Percentiles rank a stretch among this genome's conserved stretches.
Conservation (phyloP, 2,113 vertebrate genomes). For the Hippocampus comes region DNA sequence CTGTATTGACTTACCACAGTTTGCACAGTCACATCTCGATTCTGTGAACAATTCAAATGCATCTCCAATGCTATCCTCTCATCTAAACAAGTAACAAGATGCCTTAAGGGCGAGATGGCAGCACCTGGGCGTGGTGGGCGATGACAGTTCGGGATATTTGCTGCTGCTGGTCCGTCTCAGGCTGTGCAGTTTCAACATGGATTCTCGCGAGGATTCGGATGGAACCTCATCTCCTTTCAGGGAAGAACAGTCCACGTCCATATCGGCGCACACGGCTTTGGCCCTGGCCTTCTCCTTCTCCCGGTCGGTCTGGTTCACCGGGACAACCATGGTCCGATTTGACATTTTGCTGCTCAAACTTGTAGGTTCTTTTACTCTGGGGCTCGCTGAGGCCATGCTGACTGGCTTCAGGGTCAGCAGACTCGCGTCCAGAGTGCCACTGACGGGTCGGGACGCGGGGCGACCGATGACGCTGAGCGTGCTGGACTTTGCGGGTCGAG, state of each 20-base stretch:
- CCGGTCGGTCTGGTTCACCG: constrained; percentile 92
- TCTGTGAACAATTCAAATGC: background rate
- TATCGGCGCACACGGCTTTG: constrained; percentile 85
- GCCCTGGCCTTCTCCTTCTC: constrained; percentile 94
- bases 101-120: constrained; percentile 9
- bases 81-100: background rate
- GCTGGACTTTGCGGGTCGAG: constrained; percentile 92
- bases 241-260: constrained; percentile 77
- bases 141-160: constrained; percentile 84
- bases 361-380: constrained; percentile 79
- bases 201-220: constrained; percentile 76
- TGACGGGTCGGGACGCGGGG: constrained; percentile 72
- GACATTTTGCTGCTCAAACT: constrained; percentile 53
- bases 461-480: constrained; percentile 88
- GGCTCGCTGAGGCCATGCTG: constrained; percentile 50
- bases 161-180: constrained; percentile 73
- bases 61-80: background rate
- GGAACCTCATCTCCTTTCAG: constrained; percentile 59
- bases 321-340: constrained; percentile 70
- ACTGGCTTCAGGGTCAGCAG: constrained; percentile 83
- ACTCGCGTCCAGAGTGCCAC: constrained; percentile 84
- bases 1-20: too few species aligned
- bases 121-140: constrained; percentile 93
- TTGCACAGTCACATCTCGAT: too few species aligned
- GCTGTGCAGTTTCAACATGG: constrained; percentile 77